Conservation (phyloP, 2,797 vertebrate species). For the Ambastaia sidthimunki region DNA sequence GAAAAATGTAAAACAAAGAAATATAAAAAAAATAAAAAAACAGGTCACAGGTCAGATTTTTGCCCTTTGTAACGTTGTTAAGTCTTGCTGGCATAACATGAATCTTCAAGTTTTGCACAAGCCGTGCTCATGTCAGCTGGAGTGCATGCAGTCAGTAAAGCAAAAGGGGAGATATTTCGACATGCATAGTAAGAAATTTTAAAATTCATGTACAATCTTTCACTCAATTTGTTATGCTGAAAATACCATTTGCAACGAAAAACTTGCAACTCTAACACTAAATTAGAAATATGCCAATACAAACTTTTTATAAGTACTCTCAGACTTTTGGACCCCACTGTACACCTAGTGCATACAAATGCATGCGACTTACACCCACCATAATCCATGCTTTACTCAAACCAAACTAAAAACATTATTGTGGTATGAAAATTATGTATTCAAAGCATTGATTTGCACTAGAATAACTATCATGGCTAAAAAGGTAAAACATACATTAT, state of each 20-base stretch:
- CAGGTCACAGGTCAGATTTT: not conserved
- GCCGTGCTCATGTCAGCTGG: not conserved
- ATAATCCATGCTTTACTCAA: not conserved
- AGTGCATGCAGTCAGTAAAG: not conserved
- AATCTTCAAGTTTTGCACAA: not conserved
- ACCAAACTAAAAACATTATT: conserved; percentile 1
- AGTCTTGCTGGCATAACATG: not conserved
- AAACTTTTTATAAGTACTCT: too few relatives aligned
- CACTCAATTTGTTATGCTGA: not conserved
- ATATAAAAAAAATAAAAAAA: too few relatives aligned
- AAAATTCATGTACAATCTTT: not conserved
- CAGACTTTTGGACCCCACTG: too few relatives aligned
- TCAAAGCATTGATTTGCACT: conserved; percentile 24
- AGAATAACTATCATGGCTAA: not conserved
- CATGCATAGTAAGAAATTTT: not conserved
- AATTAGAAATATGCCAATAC: not conserved
- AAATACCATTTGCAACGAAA: not conserved
- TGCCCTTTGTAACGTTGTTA: not conserved
- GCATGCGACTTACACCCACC: too few relatives aligned
- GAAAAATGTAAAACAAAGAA: too few relatives aligned
- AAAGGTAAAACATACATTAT: not conserved
- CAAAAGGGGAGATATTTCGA: not conserved
- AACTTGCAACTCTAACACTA: not conserved
- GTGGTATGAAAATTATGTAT: conserved; percentile 3
- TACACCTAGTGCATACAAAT: too few relatives aligned